Conservation (phyloP, 2,113 vertebrate species). For the Pheucticus melanocephalus region DNA sequence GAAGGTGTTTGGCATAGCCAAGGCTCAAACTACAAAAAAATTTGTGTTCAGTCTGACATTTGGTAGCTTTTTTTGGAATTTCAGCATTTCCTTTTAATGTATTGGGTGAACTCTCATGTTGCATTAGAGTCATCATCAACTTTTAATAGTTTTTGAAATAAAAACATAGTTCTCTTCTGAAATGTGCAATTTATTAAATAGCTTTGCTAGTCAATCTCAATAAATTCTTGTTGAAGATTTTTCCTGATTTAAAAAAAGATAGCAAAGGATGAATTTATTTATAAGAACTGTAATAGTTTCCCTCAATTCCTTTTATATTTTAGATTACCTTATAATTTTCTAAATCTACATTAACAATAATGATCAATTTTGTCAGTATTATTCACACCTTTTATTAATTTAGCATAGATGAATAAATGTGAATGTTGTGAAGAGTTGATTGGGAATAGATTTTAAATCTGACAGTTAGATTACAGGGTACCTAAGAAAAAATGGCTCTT, state of each 20-base stretch:
- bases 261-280: conserved; percentile 80
- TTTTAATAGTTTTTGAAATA: conserved; percentile 54
- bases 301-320: conserved; percentile 87
- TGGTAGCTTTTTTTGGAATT: conserved; percentile 9
- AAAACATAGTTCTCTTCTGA: conserved; percentile 60
- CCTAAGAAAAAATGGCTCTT: conserved; percentile 87
- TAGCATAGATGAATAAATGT: conserved; percentile 98
- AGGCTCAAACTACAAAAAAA: background rate
- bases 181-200: conserved; percentile 69
- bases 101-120: conserved; percentile 12
- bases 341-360: conserved; percentile 93
- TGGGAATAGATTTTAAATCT: conserved; percentile 92
- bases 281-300: conserved; percentile 85
- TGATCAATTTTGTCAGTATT: conserved; percentile 91
- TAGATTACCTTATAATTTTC: conserved; percentile 95
- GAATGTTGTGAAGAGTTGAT: conserved; percentile 97
- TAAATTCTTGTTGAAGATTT: conserved; percentile 71
- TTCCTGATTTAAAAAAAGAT: conserved; percentile 62
- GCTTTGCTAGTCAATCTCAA: conserved; percentile 70
- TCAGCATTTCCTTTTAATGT: conserved; percentile 13
- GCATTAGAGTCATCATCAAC: conserved; percentile 15
- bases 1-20: background rate
- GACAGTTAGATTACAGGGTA: conserved; percentile 99
- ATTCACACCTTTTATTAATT: conserved; percentile 97
- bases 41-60: background rate